A percentile compares a stretch with the other conserved stretches of the same genome.
Conservation (phyloP, 1,140 invertebrate species). For the Pseudomyrmex concolor region DNA sequence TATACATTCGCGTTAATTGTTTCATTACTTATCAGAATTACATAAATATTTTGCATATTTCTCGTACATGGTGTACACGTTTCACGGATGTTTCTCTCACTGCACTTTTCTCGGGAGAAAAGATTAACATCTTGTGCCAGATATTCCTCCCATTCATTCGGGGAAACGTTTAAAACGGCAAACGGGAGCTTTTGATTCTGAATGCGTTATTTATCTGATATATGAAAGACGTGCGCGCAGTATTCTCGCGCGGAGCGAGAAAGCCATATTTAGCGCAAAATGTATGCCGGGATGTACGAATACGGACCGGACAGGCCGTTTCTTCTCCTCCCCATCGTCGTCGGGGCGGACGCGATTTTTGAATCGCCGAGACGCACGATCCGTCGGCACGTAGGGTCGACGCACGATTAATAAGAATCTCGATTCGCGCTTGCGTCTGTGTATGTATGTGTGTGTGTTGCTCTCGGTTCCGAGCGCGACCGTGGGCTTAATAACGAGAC, state of each 20-base stretch:
- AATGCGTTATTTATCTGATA: background rate
- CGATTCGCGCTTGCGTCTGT: conserved; percentile 45
- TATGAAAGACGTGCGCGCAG: background rate
- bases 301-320: conserved; percentile 1
- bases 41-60: too few relatives aligned
- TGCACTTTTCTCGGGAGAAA: too few relatives aligned
- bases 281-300: background rate
- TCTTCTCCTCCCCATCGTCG: background rate
- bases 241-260: background rate
- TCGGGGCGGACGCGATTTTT: conserved; percentile 4
- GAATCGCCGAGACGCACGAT: conserved; percentile 12
- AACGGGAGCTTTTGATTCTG: background rate
- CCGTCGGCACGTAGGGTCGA: conserved; percentile 34
- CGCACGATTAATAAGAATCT: conserved; percentile 65
- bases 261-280: conserved; percentile 11
- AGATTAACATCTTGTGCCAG: too few relatives aligned
- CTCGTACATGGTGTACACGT: too few relatives aligned
- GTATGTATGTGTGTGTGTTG: background rate
- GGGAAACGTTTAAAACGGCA: background rate
- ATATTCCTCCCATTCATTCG: too few relatives aligned
- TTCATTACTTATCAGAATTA: too few relatives aligned
- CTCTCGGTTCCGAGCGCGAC: conserved; percentile 45
- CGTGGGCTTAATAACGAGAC: conserved; percentile 71
- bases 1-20: too few relatives aligned
- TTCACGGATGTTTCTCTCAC: too few relatives aligned